Percentiles rank a stretch among this genome's conserved stretches.
Evolutionary conservation across 2,888 invertebrate genomes (phyloP).

Genomic region (Chrysolina haemoptera): DNA sequence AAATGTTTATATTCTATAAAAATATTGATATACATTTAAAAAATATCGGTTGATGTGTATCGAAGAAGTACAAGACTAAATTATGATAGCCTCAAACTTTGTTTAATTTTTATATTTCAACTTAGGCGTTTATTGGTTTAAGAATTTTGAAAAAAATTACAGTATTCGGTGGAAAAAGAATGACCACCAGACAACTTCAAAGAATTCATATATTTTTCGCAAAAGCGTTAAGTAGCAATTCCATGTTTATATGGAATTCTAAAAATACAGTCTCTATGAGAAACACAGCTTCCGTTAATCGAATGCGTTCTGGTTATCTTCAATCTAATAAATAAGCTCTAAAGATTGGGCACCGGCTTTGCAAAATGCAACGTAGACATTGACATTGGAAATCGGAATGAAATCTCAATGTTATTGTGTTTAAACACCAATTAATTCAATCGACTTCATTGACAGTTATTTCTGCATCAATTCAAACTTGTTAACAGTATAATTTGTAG

Average conservation of each 20-base stretch:
- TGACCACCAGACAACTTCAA: too few relatives aligned
- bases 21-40: too few relatives aligned
- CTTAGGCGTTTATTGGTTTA: too few relatives aligned
- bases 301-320: not conserved
- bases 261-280: not conserved
- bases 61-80: too few relatives aligned
- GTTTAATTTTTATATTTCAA: too few relatives aligned
- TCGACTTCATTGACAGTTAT: slow-evolving; percentile 26
- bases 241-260: not conserved
- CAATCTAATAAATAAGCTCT: not conserved
- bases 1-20: too few relatives aligned
- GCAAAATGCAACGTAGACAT: slow-evolving; percentile 6
- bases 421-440: slow-evolving; percentile 23
- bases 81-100: too few relatives aligned
- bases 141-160: too few relatives aligned
- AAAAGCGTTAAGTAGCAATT: not conserved
- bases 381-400: slow-evolving; percentile 23
- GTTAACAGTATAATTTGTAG: slow-evolving; percentile 33
- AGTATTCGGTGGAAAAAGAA: too few relatives aligned
- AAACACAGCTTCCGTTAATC: not conserved
- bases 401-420: slow-evolving; percentile 23
- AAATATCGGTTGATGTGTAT: too few relatives aligned
- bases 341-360: not conserved
- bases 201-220: too few relatives aligned
- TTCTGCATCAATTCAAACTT: slow-evolving; percentile 24